These are phyloP conservation scores for Corapipo altera DNA, from an alignment of 2,113 vertebrate species.

Conservation along the genomic window DNA sequence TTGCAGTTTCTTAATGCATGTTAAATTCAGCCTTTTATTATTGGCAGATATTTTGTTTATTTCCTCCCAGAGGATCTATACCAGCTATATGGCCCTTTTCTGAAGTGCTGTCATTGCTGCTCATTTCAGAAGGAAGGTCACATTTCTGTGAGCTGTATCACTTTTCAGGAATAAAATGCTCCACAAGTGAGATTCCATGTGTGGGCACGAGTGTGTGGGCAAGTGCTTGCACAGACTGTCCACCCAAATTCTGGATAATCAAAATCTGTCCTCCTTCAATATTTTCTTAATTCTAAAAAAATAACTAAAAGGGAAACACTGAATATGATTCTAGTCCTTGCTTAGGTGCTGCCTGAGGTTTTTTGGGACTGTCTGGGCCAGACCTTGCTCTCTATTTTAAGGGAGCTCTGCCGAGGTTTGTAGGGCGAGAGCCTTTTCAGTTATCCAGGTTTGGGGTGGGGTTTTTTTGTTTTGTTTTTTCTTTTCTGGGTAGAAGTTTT, in stretches of 20 bases:
- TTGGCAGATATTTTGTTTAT: background rate
- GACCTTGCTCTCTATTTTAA: background rate
- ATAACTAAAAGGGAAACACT: background rate
- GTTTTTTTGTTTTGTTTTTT: rapidly evolving
- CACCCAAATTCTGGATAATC: background rate
- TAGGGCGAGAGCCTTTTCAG: background rate
- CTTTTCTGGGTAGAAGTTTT: background rate
- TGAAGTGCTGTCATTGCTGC: background rate
- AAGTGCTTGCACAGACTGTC: background rate
- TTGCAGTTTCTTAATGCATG: background rate
- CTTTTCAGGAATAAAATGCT: background rate
- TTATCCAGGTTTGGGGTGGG: rapidly evolving
- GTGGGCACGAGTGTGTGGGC: background rate
- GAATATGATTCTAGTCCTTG: background rate
- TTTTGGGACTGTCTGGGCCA: background rate
- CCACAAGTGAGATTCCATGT: background rate
- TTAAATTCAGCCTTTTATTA: background rate
- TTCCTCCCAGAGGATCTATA: background rate
- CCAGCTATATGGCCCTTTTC: background rate
- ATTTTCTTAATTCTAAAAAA: background rate
- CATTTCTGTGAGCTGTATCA: background rate
- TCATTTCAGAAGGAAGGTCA: background rate
- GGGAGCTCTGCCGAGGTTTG: background rate
- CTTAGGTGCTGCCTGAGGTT: background rate
- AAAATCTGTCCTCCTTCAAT: background rate